Evolutionary conservation across 2,113 vertebrate species (phyloP).

Genomic region (Glareola pratincola): DNA sequence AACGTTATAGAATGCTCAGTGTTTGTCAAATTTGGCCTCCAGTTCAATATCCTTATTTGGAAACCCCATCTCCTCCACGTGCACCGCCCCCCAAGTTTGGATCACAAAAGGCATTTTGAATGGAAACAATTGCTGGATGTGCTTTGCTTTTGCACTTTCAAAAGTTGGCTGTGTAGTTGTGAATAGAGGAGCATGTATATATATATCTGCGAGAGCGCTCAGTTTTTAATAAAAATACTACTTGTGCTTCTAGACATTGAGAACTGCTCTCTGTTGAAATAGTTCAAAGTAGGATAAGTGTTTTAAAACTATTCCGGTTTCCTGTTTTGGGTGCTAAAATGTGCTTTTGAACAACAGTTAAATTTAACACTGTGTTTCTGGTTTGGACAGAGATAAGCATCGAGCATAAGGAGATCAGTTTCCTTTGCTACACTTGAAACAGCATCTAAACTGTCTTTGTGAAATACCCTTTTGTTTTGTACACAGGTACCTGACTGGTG

Average conservation of each 20-base stretch:
- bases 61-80: neutral
- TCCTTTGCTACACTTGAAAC: neutral
- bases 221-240: neutral
- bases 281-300: neutral
- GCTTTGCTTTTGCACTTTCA: neutral
- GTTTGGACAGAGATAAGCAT: slow-evolving; percentile 38
- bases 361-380: neutral
- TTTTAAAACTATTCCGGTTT: neutral
- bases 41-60: neutral
- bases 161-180: neutral
- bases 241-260: neutral
- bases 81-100: neutral
- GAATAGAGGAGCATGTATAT: neutral
- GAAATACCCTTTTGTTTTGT: neutral
- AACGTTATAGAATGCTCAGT: neutral
- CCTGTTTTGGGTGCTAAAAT: neutral
- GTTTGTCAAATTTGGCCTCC: neutral
- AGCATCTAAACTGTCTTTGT: neutral
- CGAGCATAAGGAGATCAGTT: neutral
- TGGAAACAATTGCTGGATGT: slow-evolving; percentile 53
- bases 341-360: neutral
- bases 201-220: neutral
- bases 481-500: neutral
- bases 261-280: neutral
- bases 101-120: slow-evolving; percentile 2